Evolutionary conservation across 2,113 vertebrate genomes (phyloP).

Genomic region (Paramormyrops kingsleyae): DNA sequence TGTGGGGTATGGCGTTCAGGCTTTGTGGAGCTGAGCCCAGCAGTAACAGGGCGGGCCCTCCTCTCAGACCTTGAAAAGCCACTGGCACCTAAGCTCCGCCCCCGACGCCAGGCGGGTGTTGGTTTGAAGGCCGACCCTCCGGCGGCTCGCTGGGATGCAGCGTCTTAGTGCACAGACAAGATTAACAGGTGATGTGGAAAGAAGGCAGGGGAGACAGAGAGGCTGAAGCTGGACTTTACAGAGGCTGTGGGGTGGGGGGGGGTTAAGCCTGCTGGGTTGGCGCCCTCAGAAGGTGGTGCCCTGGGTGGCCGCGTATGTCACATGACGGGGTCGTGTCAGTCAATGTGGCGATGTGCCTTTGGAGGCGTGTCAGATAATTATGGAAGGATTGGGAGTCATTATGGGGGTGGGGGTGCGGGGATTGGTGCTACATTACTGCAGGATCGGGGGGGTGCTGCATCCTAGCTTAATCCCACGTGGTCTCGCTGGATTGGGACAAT

Average conservation of each 20-base stretch:
- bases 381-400: neutral
- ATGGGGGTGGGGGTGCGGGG: neutral
- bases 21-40: neutral
- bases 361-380: neutral
- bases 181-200: slow-evolving; percentile 3
- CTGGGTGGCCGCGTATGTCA: neutral
- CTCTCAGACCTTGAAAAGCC: neutral
- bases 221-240: neutral
- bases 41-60: neutral
- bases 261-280: neutral
- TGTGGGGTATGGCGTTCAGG: neutral
- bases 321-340: neutral
- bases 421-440: neutral
- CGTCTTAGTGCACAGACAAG: neutral
- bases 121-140: neutral
- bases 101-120: neutral
- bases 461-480: slow-evolving; percentile 24
- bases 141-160: neutral
- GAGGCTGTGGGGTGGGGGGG: neutral
- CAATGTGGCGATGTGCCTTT: neutral
- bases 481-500: slow-evolving; percentile 17
- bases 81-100: neutral
- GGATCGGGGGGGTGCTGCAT: slow-evolving; percentile 14
- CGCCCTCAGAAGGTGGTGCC: neutral
- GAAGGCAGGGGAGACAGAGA: neutral